Evolutionary conservation across 2,888 invertebrate genomes (phyloP).

Genomic region (Eristalis pertinax): DNA sequence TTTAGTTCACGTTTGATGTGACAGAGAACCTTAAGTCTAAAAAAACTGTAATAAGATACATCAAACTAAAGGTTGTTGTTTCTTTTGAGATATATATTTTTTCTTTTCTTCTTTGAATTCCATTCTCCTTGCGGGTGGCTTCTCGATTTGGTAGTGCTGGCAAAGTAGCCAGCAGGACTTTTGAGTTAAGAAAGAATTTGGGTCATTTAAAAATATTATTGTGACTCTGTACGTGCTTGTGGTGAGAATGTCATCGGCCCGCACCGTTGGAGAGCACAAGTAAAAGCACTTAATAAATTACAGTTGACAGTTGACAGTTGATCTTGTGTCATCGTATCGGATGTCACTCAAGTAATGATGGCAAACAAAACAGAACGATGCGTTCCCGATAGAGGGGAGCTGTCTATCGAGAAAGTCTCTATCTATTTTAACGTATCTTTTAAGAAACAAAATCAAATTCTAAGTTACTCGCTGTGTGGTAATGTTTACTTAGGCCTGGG

Average conservation of each 20-base stretch:
- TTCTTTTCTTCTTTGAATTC: conserved; percentile 35
- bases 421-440: not conserved
- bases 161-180: conserved; percentile 23
- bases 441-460: not conserved
- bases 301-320: conserved; percentile 26
- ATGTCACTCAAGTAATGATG: not conserved
- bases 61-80: conserved; percentile 5
- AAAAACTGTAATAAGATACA: conserved; percentile 44
- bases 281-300: conserved; percentile 49
- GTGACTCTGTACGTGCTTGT: not conserved
- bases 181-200: conserved; percentile 44
- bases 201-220: conserved; percentile 42
- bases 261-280: not conserved
- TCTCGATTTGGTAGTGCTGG: not conserved
- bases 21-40: conserved; percentile 23
- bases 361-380: not conserved
- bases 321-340: conserved; percentile 17
- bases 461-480: not conserved
- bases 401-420: not conserved
- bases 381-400: not conserved
- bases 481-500: not conserved
- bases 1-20: conserved; percentile 41
- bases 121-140: conserved; percentile 26
- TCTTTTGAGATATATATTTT: not conserved
- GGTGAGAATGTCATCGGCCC: not conserved